Conservation (phyloP, 2,797 vertebrate species). For the Enteromius anoplus region DNA sequence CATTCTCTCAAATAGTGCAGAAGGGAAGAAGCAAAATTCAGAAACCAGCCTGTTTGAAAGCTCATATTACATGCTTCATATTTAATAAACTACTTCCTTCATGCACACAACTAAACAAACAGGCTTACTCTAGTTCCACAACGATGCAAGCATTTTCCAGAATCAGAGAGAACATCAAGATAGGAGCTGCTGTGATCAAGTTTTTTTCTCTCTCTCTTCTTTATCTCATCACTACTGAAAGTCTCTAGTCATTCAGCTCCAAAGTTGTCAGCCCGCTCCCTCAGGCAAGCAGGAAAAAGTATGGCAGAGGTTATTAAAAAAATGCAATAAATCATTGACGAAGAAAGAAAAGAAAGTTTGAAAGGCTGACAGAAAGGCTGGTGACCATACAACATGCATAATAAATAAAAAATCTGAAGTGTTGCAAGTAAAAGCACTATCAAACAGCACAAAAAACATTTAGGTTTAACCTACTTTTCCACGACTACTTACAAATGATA, state of each 20-base stretch:
- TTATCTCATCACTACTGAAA: constrained; percentile 21
- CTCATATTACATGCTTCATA: not conserved
- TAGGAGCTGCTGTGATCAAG: constrained; percentile 7
- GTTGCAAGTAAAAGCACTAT: not conserved
- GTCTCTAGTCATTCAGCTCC: constrained; percentile 18
- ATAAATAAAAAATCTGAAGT: not conserved
- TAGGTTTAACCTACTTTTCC: constrained; percentile 16
- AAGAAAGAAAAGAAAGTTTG: not conserved
- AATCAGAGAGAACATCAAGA: constrained; percentile 39
- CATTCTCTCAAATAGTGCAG: not conserved
- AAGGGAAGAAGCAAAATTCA: not conserved
- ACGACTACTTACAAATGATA: not conserved
- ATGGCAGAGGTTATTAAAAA: constrained; percentile 2
- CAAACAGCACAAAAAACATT: not conserved
- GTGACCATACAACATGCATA: not conserved
- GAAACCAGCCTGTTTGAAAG: not conserved
- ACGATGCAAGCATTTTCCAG: constrained; percentile 13
- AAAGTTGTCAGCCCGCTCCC: not conserved
- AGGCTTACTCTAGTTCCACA: not conserved
- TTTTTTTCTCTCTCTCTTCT: not conserved
- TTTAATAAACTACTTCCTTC: constrained; percentile 13
- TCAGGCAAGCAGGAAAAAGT: not conserved
- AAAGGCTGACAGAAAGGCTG: not conserved
- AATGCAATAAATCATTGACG: not conserved
- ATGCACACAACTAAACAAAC: constrained; percentile 9